Percentiles rank a stretch among this genome's conserved stretches.
These are phyloP conservation scores for Noctua comes DNA, from an alignment of 2,888 invertebrate species.

Conservation along the genomic window DNA sequence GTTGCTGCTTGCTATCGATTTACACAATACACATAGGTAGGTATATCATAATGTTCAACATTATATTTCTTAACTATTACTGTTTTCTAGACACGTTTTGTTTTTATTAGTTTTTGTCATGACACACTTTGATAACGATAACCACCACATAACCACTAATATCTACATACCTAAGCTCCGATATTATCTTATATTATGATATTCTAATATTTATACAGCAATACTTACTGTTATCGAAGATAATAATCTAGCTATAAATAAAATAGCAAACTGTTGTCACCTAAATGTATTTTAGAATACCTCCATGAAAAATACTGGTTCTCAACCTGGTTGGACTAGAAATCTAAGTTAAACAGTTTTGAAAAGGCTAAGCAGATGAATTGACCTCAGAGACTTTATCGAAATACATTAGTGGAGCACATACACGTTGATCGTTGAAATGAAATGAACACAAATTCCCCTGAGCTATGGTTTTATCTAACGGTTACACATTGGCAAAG, in stretches of 20 bases:
- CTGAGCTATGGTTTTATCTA: not conserved
- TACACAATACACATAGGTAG: not conserved
- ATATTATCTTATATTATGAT: not conserved
- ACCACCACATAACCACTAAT: no score
- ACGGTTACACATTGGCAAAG: not conserved
- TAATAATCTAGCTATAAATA: not conserved
- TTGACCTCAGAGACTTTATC: not conserved
- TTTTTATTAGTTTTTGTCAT: not conserved
- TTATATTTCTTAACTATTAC: not conserved
- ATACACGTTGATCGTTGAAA: not conserved
- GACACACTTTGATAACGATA: constrained; percentile 4
- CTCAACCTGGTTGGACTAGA: not conserved
- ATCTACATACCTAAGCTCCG: not conserved
- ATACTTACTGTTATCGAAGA: not conserved
- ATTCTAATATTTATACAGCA: not conserved
- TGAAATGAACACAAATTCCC: not conserved
- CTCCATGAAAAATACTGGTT: not conserved
- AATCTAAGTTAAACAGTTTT: not conserved
- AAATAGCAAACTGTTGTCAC: not conserved
- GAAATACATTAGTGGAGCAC: not conserved
- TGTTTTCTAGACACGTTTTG: not conserved
- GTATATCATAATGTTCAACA: constrained; percentile 1
- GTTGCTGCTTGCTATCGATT: not conserved
- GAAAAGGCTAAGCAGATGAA: not conserved
- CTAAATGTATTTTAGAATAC: not conserved